phyloP scores from a whole-genome alignment of 2,888 invertebrate species.

The Drosophila setosimentum region DNA sequence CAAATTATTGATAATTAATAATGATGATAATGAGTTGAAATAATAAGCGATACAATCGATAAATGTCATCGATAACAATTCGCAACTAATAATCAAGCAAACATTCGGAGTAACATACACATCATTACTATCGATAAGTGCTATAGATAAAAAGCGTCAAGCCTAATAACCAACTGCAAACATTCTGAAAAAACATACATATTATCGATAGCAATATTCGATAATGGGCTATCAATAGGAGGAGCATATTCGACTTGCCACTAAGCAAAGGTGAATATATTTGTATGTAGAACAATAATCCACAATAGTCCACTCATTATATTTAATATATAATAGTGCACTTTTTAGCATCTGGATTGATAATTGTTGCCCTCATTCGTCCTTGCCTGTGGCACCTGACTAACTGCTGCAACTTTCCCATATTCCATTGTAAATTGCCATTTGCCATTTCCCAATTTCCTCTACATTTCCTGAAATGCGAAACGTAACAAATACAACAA shows the following conservation, averaged over 20 bases:
- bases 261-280: neutral
- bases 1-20: neutral
- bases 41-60: no score
- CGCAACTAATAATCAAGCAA: no score
- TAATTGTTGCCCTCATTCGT: slow-evolving; percentile 7
- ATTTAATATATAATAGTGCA: neutral
- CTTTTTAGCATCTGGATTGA: neutral
- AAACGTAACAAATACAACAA: neutral
- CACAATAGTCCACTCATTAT: neutral
- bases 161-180: neutral
- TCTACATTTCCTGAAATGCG: neutral
- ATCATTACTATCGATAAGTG: neutral
- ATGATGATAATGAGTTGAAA: no score
- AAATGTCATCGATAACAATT: no score
- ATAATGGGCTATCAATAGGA: no score
- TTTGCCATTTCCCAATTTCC: slow-evolving; percentile 37
- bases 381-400: slow-evolving; percentile 47
- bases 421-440: slow-evolving; percentile 7
- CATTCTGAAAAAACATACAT: neutral
- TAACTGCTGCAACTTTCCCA: slow-evolving; percentile 26
- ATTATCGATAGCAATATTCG: neutral
- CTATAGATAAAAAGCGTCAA: neutral
- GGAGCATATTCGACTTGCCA: neutral
- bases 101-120: no score
- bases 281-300: neutral